These are phyloP conservation scores for Pelagia noctiluca DNA, from an alignment of 30 jellyfish, hydroid and myxozoan genomes.

Conservation along the genomic window DNA sequence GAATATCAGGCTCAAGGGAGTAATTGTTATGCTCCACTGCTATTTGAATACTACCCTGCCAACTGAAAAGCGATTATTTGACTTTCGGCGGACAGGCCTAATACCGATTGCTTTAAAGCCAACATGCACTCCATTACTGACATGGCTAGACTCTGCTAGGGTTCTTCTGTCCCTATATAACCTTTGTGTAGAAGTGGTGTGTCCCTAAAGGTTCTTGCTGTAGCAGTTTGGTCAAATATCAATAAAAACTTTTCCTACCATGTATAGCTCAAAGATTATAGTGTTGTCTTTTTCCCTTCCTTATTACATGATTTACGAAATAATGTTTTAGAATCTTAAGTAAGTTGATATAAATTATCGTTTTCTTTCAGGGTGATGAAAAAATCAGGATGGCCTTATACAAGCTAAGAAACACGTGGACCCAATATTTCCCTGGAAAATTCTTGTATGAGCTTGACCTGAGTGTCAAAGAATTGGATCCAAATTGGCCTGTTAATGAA, in stretches of 20 bases:
- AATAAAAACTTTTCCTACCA: not conserved
- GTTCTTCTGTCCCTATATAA: too few relatives aligned
- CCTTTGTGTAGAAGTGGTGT: not conserved
- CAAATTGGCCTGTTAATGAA: constrained; percentile 89
- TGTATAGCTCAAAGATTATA: not conserved
- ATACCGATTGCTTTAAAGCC: not conserved
- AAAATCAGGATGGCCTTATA: constrained; percentile 68
- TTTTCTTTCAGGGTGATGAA: constrained; percentile 81
- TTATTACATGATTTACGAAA: not conserved
- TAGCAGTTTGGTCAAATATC: not conserved
- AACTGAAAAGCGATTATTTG: too few relatives aligned
- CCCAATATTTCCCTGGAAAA: constrained; percentile 66
- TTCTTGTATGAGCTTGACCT: constrained; percentile 75
- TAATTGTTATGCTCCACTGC: too few relatives aligned
- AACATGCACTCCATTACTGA: not conserved
- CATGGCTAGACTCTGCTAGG: not conserved
- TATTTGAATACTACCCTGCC: too few relatives aligned
- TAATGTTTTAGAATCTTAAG: not conserved
- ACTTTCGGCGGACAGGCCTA: too few relatives aligned
- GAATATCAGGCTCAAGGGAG: too few relatives aligned
- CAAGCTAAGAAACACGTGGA: constrained; percentile 91
- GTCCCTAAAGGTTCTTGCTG: not conserved
- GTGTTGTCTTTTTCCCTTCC: not conserved
- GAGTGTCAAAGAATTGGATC: constrained; percentile 70
- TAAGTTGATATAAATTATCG: not conserved